These are phyloP conservation scores for Autographa pulchrina DNA, from an alignment of 2,888 invertebrate species.

Conservation along the genomic window DNA sequence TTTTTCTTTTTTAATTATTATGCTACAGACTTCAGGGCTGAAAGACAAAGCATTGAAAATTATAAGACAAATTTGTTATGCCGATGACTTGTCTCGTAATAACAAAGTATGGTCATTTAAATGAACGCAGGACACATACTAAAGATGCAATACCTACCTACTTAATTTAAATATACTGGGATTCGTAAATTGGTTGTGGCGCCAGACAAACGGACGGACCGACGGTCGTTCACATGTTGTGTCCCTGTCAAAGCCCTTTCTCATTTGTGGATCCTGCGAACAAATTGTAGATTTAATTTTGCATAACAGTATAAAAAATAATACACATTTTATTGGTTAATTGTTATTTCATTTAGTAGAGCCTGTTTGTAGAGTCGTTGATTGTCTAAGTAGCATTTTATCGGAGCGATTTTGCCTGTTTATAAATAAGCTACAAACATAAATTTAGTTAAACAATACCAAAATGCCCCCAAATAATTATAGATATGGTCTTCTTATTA, in stretches of 20 bases:
- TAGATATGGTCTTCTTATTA: too few species aligned
- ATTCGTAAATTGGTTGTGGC: constrained; percentile 47
- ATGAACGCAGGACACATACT: constrained; percentile 3
- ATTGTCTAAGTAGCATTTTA: too few species aligned
- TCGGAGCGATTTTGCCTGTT: too few species aligned
- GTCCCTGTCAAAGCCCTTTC: constrained; percentile 36
- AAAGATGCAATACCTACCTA: constrained; percentile 17
- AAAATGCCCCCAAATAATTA: too few species aligned
- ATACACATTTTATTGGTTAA: too few species aligned
- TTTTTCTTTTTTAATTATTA: too few species aligned
- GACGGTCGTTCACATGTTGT: constrained; percentile 30
- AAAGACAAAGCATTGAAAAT: too few species aligned
- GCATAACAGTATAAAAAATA: constrained; percentile 10
- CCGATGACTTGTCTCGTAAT: neutral
- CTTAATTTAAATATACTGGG: constrained; percentile 40
- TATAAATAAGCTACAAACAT: too few species aligned
- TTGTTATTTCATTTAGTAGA: too few species aligned
- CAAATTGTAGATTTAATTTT: constrained; percentile 28
- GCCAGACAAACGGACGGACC: constrained; percentile 32
- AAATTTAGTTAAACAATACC: too few species aligned
- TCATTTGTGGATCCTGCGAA: constrained; percentile 15
- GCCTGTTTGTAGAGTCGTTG: neutral
- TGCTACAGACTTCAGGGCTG: too few species aligned
- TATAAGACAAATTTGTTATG: too few species aligned
- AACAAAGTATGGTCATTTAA: constrained; percentile 22